These are phyloP conservation scores for Cromileptes altivelis DNA, from an alignment of 2,113 vertebrate genomes.

Conservation along the genomic window DNA sequence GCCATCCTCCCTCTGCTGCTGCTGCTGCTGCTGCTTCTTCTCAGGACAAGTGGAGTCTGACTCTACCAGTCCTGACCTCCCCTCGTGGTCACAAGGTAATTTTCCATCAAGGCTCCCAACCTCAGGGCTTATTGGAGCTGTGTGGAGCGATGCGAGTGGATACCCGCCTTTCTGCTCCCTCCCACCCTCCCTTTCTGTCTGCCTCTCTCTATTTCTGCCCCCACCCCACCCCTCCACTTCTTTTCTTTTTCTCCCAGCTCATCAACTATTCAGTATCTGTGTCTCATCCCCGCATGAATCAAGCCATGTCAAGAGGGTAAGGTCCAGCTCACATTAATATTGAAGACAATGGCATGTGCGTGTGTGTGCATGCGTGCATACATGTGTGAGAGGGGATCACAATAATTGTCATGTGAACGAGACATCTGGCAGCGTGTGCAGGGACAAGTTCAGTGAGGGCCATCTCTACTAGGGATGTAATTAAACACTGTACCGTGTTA, in stretches of 20 bases:
- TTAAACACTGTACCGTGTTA: conserved; percentile 72
- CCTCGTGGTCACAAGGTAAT: conserved; percentile 72
- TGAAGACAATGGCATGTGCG: conserved; percentile 57
- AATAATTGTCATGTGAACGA: conserved; percentile 67
- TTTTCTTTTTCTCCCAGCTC: conserved; percentile 79
- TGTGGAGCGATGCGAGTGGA: conserved; percentile 60
- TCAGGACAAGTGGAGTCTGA: conserved; percentile 45
- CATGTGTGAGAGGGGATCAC: conserved; percentile 40
- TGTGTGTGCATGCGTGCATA: conserved; percentile 16
- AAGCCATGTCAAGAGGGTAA: conserved; percentile 73
- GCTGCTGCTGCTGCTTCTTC: conserved; percentile 40
- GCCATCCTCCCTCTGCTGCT: conserved; percentile 66
- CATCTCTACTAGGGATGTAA: conserved; percentile 66
- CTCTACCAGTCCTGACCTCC: conserved; percentile 54
- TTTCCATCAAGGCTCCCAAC: conserved; percentile 74
- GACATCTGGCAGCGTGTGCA: conserved; percentile 63
- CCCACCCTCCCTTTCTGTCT: conserved; percentile 40
- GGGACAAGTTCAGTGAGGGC: conserved; percentile 48
- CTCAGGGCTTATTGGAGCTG: conserved; percentile 67
- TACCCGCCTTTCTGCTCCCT: conserved; percentile 66
- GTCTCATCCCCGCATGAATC: conserved; percentile 82
- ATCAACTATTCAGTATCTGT: conserved; percentile 87
- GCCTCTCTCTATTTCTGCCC: conserved; percentile 72
- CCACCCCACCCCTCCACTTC: conserved; percentile 57
- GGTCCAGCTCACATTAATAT: conserved; percentile 73